Evolutionary conservation across 2,113 vertebrate genomes (phyloP).

Genomic region (Esox niger): DNA sequence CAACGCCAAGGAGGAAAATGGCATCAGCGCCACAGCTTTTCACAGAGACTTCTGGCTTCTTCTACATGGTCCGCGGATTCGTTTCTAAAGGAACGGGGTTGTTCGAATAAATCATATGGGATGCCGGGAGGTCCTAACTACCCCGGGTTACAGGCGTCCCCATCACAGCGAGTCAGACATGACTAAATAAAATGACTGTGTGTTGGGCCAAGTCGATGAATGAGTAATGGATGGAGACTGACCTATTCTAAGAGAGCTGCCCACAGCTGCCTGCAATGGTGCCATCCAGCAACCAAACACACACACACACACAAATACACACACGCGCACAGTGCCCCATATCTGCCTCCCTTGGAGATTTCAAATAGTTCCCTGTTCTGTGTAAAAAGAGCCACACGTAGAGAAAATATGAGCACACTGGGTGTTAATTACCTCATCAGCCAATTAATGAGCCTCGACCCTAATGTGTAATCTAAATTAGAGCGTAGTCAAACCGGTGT

Average conservation of each 20-base stretch:
- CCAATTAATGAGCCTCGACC: constrained; percentile 56
- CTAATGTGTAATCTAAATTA: constrained; percentile 55
- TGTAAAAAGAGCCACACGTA: constrained; percentile 49
- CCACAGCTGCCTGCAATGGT: background rate
- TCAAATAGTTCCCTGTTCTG: too few relatives aligned
- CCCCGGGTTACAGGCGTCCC: constrained; percentile 21
- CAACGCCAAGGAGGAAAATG: too few relatives aligned
- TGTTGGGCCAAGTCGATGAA: constrained; percentile 9
- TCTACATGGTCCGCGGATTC: too few relatives aligned
- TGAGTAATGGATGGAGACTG: too few relatives aligned
- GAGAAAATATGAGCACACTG: constrained; percentile 54
- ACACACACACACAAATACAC: background rate
- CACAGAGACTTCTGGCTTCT: background rate
- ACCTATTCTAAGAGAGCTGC: background rate
- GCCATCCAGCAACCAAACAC: background rate
- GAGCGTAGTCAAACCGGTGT: constrained; percentile 45
- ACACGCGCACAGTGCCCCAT: too few relatives aligned
- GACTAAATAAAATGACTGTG: constrained; percentile 19
- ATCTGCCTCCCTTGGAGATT: background rate
- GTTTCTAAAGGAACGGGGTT: too few relatives aligned
- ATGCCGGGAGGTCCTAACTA: constrained; percentile 1
- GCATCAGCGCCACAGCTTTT: background rate
- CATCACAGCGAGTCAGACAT: constrained; percentile 45
- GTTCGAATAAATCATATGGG: background rate
- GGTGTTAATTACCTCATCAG: constrained; percentile 60